phyloP scores from a whole-genome alignment of 2,113 vertebrate genomes.

The Hydrolagus affinis region DNA sequence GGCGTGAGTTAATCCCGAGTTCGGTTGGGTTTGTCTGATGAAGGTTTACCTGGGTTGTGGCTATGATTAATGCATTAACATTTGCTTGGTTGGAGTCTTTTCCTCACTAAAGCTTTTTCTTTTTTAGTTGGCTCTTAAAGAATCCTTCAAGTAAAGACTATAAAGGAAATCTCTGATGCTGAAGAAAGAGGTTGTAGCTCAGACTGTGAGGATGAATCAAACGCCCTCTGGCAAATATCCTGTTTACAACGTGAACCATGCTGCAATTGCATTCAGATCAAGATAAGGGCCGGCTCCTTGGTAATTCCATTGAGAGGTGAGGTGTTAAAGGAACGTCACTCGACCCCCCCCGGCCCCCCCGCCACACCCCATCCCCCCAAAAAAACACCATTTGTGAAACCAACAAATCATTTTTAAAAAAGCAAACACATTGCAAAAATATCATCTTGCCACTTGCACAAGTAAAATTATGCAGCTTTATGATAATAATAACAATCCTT shows the following conservation, averaged over 20 bases:
- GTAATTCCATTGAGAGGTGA: not conserved
- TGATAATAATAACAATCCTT: too few species aligned
- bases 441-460: too few species aligned
- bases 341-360: too few species aligned
- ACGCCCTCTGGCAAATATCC: not conserved
- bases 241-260: not conserved
- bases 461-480: too few species aligned
- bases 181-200: not conserved
- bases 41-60: not conserved
- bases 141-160: not conserved
- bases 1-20: too few species aligned
- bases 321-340: not conserved
- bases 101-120: not conserved
- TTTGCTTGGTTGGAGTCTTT: not conserved
- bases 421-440: too few species aligned
- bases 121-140: not conserved
- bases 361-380: too few species aligned
- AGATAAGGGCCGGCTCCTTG: not conserved
- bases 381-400: too few species aligned
- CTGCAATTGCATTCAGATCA: not conserved
- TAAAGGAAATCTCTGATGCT: not conserved
- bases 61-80: not conserved
- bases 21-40: not conserved
- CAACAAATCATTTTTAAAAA: too few species aligned
- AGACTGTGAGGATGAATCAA: not conserved